Evolutionary conservation across 2,113 vertebrate genomes (phyloP).

Genomic region (Eulemur macaco): DNA sequence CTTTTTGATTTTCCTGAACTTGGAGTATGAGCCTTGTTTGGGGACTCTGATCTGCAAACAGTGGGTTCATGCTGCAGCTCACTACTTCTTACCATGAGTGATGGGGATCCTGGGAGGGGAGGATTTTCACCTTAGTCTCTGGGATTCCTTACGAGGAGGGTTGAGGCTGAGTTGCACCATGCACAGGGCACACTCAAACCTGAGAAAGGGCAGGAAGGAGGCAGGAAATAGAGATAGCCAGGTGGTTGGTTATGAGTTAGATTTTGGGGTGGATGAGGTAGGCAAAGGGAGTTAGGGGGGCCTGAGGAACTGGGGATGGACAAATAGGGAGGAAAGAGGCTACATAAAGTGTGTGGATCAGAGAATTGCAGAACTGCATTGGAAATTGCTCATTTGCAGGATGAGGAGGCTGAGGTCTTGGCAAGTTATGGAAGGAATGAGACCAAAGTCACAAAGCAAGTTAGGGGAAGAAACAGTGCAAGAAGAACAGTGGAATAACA

Average conservation of each 20-base stretch:
- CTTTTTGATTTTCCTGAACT: slow-evolving; percentile 33
- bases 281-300: not conserved
- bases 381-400: not conserved
- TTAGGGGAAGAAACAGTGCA: not conserved
- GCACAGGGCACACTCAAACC: not conserved
- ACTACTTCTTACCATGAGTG: slow-evolving; percentile 50
- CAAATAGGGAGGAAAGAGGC: not conserved
- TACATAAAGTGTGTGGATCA: not conserved
- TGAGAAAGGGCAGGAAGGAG: not conserved
- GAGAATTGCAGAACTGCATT: not conserved
- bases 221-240: not conserved
- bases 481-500: not conserved
- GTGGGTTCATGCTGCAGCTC: slow-evolving; percentile 45
- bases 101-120: not conserved
- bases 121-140: not conserved
- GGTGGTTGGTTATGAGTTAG: not conserved
- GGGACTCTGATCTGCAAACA: slow-evolving; percentile 42
- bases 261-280: not conserved
- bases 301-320: not conserved
- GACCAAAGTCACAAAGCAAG: not conserved
- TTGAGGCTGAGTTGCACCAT: not conserved
- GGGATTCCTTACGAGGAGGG: not conserved
- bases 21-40: slow-evolving; percentile 27
- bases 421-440: not conserved
- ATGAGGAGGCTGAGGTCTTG: not conserved